Evolutionary conservation across 2,113 vertebrate genomes (phyloP).

Genomic region (Taurulus bubalis): DNA sequence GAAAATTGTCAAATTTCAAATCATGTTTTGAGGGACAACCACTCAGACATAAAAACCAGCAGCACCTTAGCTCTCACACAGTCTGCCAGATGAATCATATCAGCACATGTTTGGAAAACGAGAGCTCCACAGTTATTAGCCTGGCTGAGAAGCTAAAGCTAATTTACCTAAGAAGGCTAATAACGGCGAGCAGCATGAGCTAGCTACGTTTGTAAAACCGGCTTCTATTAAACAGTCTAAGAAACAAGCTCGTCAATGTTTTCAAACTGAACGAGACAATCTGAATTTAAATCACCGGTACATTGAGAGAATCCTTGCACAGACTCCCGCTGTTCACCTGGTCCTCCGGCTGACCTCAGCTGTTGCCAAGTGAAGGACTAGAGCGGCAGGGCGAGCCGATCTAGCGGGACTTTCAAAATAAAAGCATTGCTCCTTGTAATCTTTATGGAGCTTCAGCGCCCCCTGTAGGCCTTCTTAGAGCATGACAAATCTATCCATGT

Average conservation of each 20-base stretch:
- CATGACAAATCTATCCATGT: conserved; percentile 4
- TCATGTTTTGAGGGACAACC: neutral
- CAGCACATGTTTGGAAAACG: conserved; percentile 9
- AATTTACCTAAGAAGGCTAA: conserved; percentile 50
- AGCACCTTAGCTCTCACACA: neutral
- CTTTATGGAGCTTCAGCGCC: neutral
- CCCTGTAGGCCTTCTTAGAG: rapidly evolving
- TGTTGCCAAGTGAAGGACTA: conserved; percentile 56
- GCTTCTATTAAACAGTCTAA: neutral
- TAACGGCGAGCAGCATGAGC: neutral
- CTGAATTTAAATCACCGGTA: neutral
- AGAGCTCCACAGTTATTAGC: neutral
- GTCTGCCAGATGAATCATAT: conserved; percentile 12
- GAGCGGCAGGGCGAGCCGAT: neutral
- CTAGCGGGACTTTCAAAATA: conserved; percentile 55
- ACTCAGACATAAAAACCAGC: neutral
- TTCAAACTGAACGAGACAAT: neutral
- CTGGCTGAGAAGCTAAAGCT: conserved; percentile 45
- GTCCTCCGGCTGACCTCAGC: conserved; percentile 55
- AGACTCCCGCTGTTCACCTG: no score
- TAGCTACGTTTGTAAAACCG: neutral
- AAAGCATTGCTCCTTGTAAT: neutral
- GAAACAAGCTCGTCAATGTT: neutral
- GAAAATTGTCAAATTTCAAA: neutral
- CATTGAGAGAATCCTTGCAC: neutral